phyloP scores from a whole-genome alignment of 2,888 invertebrate genomes.

The Rhogogaster chlorosoma region DNA sequence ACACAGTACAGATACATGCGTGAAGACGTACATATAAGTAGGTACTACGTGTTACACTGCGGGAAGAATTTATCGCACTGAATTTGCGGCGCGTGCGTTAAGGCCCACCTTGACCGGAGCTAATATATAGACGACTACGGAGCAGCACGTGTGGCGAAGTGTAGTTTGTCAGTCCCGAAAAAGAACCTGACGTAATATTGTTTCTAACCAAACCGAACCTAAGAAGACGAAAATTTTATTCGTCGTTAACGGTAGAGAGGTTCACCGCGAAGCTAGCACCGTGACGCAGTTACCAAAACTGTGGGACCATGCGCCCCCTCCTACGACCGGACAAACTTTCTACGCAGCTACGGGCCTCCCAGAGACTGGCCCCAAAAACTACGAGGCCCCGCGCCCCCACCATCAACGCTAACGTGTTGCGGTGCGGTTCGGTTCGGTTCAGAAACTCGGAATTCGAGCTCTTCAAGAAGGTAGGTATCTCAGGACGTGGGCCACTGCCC shows the following conservation, averaged over 20 bases:
- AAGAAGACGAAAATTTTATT: background rate
- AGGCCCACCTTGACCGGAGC: conserved; percentile 30
- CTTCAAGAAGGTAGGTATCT: conserved; percentile 54
- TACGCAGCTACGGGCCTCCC: conserved; percentile 63
- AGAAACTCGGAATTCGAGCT: conserved; percentile 58
- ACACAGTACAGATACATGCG: background rate
- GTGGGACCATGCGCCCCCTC: conserved; percentile 62
- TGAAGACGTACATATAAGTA: background rate
- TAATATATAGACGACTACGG: background rate
- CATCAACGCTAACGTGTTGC: conserved; percentile 48
- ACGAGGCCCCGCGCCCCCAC: conserved; percentile 54
- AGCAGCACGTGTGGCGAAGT: background rate
- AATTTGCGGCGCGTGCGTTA: conserved; percentile 4
- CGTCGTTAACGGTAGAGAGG: conserved; percentile 59
- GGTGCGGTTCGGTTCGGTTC: conserved; percentile 38
- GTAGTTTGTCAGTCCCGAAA: background rate
- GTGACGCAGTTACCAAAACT: conserved; percentile 73
- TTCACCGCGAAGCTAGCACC: conserved; percentile 58
- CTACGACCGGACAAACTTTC: conserved; percentile 66
- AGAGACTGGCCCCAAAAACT: conserved; percentile 57
- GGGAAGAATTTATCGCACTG: background rate
- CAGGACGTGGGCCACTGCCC: conserved; percentile 45
- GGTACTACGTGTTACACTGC: background rate
- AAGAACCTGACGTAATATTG: conserved; percentile 21
- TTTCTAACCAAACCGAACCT: background rate